A percentile compares a stretch with the other conserved stretches of the same genome.
These are phyloP conservation scores for Cryptoblepharus egeriae DNA, from an alignment of 2,797 vertebrate genomes.

Conservation along the genomic window DNA sequence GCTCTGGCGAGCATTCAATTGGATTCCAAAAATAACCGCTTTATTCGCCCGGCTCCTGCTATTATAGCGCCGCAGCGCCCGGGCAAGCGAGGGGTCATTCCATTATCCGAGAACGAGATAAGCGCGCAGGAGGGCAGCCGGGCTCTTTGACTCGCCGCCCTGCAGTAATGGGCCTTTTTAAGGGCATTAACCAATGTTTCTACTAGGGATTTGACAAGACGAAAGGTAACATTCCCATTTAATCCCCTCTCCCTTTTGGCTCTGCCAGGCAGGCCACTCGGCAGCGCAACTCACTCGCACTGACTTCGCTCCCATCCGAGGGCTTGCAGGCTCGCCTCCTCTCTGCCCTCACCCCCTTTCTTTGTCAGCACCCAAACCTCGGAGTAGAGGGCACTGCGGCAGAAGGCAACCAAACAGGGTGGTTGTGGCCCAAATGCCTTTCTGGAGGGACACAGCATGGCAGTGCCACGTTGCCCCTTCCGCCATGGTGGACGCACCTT, in stretches of 20 bases:
- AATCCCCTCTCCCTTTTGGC: conserved; percentile 61
- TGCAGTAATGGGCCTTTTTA: conserved; percentile 77
- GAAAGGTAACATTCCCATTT: conserved; percentile 76
- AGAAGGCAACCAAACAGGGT: too few species aligned
- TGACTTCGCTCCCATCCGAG: conserved; percentile 29
- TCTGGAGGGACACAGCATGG: too few species aligned
- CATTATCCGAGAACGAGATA: conserved; percentile 82
- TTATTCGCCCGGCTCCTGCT: conserved; percentile 84
- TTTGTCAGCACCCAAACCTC: conserved; percentile 31
- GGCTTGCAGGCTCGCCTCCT: conserved; percentile 44
- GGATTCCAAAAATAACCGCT: conserved; percentile 88
- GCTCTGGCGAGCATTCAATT: conserved; percentile 80
- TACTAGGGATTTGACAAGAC: conserved; percentile 73
- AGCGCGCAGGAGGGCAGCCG: conserved; percentile 73
- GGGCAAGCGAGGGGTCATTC: conserved; percentile 85
- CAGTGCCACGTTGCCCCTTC: too few species aligned
- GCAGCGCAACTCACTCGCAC: background rate
- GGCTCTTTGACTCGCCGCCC: conserved; percentile 73
- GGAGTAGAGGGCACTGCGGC: background rate
- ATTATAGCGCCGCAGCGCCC: conserved; percentile 79
- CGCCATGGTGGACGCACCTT: too few species aligned
- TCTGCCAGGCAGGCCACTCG: conserved; percentile 24
- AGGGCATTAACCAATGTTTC: conserved; percentile 77
- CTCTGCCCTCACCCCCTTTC: conserved; percentile 42
- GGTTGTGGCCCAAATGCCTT: too few species aligned